These are phyloP conservation scores for Sus scrofa DNA, from an alignment of 2,113 vertebrate species.

Conservation along the genomic window DNA sequence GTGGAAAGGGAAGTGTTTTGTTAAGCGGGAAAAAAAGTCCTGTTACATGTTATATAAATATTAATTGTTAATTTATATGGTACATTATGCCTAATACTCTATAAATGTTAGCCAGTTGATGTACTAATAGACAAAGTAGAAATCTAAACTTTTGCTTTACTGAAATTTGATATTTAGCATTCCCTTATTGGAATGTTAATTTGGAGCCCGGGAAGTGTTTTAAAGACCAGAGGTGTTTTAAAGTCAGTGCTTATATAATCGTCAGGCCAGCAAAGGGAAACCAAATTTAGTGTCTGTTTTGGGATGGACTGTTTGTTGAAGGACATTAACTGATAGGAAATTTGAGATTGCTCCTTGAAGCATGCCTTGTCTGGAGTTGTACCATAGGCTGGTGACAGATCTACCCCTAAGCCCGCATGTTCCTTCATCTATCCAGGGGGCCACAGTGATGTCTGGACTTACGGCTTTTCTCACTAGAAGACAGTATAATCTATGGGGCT, in stretches of 20 bases:
- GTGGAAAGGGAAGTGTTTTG: background rate
- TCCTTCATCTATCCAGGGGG: background rate
- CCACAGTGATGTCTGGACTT: background rate
- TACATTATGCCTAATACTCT: background rate
- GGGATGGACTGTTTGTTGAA: background rate
- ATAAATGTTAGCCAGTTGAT: background rate
- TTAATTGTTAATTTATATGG: background rate
- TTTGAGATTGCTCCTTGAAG: background rate
- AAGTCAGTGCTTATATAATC: background rate
- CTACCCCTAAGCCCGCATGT: fast-evolving
- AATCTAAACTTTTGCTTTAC: conserved; percentile 1
- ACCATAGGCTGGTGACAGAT: background rate
- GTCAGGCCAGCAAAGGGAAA: background rate
- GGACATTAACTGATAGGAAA: background rate
- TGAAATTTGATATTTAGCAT: background rate
- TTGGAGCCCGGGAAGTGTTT: background rate
- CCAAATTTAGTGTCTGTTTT: background rate
- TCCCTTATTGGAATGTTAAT: background rate
- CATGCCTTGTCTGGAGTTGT: background rate
- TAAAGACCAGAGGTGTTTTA: background rate
- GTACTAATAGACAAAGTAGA: conserved; percentile 3
- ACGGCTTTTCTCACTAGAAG: background rate
- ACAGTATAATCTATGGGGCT: background rate
- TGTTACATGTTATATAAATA: background rate
- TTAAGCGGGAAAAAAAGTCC: background rate